A percentile compares a stretch with the other conserved stretches of the same genome.
These are phyloP conservation scores for Macrophya alboannulata DNA, from an alignment of 2,888 invertebrate genomes.

Conservation along the genomic window DNA sequence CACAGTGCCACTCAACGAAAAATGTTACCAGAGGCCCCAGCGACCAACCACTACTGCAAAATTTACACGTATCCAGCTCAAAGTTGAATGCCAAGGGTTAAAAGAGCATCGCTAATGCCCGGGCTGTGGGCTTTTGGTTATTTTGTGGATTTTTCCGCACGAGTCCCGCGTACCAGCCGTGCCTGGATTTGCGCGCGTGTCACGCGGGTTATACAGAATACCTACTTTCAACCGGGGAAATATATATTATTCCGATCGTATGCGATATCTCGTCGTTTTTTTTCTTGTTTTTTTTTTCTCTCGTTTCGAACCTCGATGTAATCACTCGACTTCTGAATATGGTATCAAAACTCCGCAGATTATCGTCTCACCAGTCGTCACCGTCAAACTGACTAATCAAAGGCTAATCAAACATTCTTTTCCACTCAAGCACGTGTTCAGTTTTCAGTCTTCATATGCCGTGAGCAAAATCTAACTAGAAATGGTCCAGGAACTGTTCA, in stretches of 20 bases:
- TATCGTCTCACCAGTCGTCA: neutral
- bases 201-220: constrained; percentile 66
- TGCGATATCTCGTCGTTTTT: constrained; percentile 47
- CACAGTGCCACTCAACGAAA: constrained; percentile 77
- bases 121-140: constrained; percentile 75
- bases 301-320: constrained; percentile 5
- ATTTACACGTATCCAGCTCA: constrained; percentile 78
- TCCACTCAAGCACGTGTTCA: neutral
- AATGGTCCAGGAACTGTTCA: neutral
- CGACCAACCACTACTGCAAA: constrained; percentile 78
- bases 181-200: constrained; percentile 58
- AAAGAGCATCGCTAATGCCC: constrained; percentile 80
- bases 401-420: neutral
- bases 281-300: constrained; percentile 41
- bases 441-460: neutral
- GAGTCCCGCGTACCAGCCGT: constrained; percentile 66
- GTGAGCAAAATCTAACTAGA: neutral
- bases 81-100: constrained; percentile 77
- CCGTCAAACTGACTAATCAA: neutral
- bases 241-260: constrained; percentile 27
- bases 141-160: constrained; percentile 80
- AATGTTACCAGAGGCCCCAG: constrained; percentile 72
- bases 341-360: neutral
- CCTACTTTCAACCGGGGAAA: constrained; percentile 24
- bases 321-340: constrained; percentile 35